Evolutionary conservation across 2,888 invertebrate species (phyloP).

Genomic region (Ephialtes manifestator): DNA sequence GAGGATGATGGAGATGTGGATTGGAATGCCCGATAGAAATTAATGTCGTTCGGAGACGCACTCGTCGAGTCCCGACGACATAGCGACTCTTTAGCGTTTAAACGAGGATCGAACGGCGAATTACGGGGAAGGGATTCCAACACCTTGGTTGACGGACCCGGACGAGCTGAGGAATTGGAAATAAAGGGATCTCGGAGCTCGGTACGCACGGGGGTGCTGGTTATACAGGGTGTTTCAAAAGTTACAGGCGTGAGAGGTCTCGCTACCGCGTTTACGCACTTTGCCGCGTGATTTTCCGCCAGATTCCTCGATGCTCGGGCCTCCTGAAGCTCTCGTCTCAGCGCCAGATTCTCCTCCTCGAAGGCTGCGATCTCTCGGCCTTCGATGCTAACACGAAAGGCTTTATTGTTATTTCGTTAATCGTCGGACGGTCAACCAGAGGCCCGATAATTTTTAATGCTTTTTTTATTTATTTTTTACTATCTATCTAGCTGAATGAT

Average conservation of each 20-base stretch:
- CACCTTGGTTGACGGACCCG: slow-evolving; percentile 38
- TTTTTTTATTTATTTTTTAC: slow-evolving; percentile 30
- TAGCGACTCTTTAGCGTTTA: background rate
- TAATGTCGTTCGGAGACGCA: slow-evolving; percentile 34
- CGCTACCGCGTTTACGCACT: slow-evolving; percentile 83
- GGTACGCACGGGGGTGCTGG: slow-evolving; percentile 84
- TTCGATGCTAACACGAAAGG: slow-evolving; percentile 77
- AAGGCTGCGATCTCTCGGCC: slow-evolving; percentile 84
- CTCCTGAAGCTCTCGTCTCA: slow-evolving; percentile 84
- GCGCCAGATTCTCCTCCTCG: slow-evolving; percentile 83
- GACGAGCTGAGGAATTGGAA: slow-evolving; percentile 43
- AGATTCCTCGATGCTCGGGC: slow-evolving; percentile 81
- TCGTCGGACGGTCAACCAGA: slow-evolving; percentile 26
- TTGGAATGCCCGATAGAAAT: slow-evolving; percentile 48
- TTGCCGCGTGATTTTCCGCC: slow-evolving; percentile 81
- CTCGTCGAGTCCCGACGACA: slow-evolving; percentile 46
- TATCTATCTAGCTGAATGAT: slow-evolving; percentile 29
- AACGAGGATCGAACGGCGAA: slow-evolving; percentile 1
- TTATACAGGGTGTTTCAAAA: slow-evolving; percentile 80
- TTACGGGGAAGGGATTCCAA: slow-evolving; percentile 22
- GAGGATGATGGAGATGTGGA: slow-evolving; percentile 64
- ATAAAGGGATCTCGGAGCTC: slow-evolving; percentile 62
- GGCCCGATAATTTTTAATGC: slow-evolving; percentile 30
- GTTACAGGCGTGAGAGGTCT: slow-evolving; percentile 78
- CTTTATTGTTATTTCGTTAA: slow-evolving; percentile 51